Percentiles rank a stretch among this genome's conserved stretches.
Evolutionary conservation across 1,140 invertebrate species (phyloP).

Genomic region (Chrysopa pallens): DNA sequence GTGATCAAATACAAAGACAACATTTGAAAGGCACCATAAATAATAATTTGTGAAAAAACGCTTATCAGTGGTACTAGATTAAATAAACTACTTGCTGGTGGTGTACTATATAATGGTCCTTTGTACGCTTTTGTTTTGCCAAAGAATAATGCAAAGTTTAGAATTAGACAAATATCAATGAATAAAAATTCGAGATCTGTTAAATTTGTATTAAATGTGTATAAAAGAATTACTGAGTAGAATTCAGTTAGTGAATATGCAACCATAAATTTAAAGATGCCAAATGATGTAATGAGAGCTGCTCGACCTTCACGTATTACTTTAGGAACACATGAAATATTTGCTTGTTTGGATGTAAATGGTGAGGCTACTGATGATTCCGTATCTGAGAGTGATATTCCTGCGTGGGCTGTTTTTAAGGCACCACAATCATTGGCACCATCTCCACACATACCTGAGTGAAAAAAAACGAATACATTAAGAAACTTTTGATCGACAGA

Average conservation of each 20-base stretch:
- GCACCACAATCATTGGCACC: conserved; percentile 96
- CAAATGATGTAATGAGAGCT: conserved; percentile 89
- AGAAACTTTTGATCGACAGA: too few relatives aligned
- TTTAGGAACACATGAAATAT: conserved; percentile 80
- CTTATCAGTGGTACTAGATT: conserved; percentile 46
- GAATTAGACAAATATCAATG: conserved; percentile 64
- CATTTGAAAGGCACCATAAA: conserved; percentile 50
- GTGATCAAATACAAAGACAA: conserved; percentile 42
- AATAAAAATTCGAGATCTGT: conserved; percentile 72
- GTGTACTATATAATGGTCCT: conserved; percentile 42
- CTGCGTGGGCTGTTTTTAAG: conserved; percentile 85
- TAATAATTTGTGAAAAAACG: conserved; percentile 49
- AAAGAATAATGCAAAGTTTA: conserved; percentile 70
- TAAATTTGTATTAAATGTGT: conserved; percentile 63
- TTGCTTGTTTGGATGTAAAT: conserved; percentile 77
- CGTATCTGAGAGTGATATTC: conserved; percentile 88
- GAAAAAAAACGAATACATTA: too few relatives aligned
- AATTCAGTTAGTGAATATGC: conserved; percentile 69
- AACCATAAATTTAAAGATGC: conserved; percentile 88
- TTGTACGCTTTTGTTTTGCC: conserved; percentile 59
- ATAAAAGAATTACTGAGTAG: conserved; percentile 76
- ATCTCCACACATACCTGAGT: conserved; percentile 84
- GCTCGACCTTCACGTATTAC: conserved; percentile 88
- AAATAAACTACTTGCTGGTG: conserved; percentile 49
- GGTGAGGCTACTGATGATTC: conserved; percentile 93